These are phyloP conservation scores for Aurelia sp. DNA, from an alignment of 30 jellyfish, hydroid and myxozoan species.

Conservation along the genomic window DNA sequence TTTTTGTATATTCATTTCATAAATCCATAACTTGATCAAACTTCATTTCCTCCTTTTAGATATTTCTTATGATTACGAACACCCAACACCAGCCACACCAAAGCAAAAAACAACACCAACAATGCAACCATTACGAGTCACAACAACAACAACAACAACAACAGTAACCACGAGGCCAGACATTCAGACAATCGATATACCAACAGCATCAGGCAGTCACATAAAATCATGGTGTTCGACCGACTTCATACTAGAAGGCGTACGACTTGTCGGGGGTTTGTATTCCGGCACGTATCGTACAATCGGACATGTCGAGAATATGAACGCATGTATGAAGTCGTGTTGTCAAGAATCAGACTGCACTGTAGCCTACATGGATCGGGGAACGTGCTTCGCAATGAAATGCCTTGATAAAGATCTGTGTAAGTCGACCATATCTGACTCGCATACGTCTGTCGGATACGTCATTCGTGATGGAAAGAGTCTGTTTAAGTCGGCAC, in stretches of 20 bases:
- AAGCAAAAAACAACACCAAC: constrained; percentile 35
- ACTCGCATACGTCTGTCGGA: constrained; percentile 72
- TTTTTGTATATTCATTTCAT: too few relatives aligned
- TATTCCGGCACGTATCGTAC: constrained; percentile 81
- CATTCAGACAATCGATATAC: constrained; percentile 50
- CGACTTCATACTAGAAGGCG: constrained; percentile 79
- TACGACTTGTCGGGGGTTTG: constrained; percentile 79
- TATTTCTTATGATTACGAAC: constrained; percentile 71
- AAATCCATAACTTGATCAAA: too few relatives aligned
- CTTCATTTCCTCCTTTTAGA: constrained; percentile 11
- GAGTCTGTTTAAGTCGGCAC: constrained; percentile 73
- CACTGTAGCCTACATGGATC: constrained; percentile 85
- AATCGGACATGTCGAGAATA: constrained; percentile 79
- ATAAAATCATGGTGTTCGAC: constrained; percentile 85
- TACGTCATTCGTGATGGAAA: constrained; percentile 85
- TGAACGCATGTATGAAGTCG: constrained; percentile 72
- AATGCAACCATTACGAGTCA: background rate
- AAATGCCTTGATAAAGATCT: constrained; percentile 67
- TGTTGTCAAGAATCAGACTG: constrained; percentile 84
- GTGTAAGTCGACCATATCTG: constrained; percentile 78
- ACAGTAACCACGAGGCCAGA: constrained; percentile 32
- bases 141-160: constrained; percentile 49
- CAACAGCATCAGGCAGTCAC: constrained; percentile 36
- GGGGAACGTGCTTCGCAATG: constrained; percentile 82
- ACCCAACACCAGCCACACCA: constrained; percentile 66